Evolutionary conservation across 1,140 invertebrate species (phyloP), one percentile per base, ranked within the genome.

Genomic region (Dendrolimus punctatus): DNA sequence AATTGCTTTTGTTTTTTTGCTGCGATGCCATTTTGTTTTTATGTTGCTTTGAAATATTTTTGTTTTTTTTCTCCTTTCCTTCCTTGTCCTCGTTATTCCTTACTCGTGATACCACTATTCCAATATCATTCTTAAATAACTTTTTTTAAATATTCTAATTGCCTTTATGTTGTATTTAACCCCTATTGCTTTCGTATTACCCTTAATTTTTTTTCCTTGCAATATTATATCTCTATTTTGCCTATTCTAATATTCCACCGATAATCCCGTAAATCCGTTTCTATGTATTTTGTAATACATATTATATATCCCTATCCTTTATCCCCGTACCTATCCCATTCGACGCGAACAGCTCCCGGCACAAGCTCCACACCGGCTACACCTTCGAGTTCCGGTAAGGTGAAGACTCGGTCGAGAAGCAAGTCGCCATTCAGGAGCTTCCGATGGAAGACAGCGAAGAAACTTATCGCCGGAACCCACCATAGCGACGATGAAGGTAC

Each of bases 381-480:
- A 47, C 73, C 83, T 37, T 79, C 80, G 8, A 82, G 76, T 50
- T 77, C 80, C 66, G 76, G 76, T 80, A 88, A 87, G 77, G 90
- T 92, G 87, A 94, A 94, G 89, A 91, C 93, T 80, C 91, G 92
- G 62, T 95, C 92, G 60, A 91, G 95, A 64, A 96, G 95, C 88
- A 97, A 96, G 87, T 96, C 94, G 57, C 95, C 95, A 49, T 97
- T 97, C 91, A 89, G 95, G 68, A 95, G 94, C 85, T 96, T 96
- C 90, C 91, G 94, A 54, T 96, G 95, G 94, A 64, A 68, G 41
- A 80, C 82, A 40, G 80, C 80, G 37, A 95, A 95, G 90, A 85
- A 88, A 58, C 84, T 90, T 52, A 87, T 87, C 61, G 73, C 85
- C 53, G 88, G 91, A 76, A 79, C 92, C 66, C 88, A 91, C 62